A percentile compares a stretch with the other conserved stretches of the same genome.
These are phyloP conservation scores for Ernsta delagoae DNA, from an alignment of 2,888 invertebrate genomes.

Conservation along the genomic window DNA sequence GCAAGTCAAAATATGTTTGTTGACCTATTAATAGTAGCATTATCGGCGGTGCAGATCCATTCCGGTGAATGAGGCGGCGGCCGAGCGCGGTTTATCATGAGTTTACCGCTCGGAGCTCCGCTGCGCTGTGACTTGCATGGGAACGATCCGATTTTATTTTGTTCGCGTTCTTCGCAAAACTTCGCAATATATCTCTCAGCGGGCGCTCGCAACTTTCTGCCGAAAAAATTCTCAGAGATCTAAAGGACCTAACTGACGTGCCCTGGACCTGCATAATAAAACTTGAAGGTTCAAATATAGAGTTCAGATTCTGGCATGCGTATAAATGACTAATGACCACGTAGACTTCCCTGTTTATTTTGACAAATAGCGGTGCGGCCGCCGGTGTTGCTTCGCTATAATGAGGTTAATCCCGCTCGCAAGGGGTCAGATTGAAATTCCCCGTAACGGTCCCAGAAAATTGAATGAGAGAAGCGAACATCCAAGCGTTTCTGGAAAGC, in stretches of 20 bases:
- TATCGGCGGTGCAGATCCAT: slow-evolving; percentile 31
- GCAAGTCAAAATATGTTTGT: slow-evolving; percentile 30
- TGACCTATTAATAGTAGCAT: slow-evolving; percentile 29
- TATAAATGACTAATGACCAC: slow-evolving; percentile 23
- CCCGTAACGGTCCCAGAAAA: slow-evolving; percentile 43
- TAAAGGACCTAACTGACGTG: background rate
- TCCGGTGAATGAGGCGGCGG: slow-evolving; percentile 20
- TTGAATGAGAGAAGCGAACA: slow-evolving; percentile 33
- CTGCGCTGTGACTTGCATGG: slow-evolving; percentile 23
- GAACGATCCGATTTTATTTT: slow-evolving; percentile 36
- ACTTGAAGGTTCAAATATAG: slow-evolving; percentile 21
- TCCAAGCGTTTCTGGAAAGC: slow-evolving; percentile 14
- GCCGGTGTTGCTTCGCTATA: slow-evolving; percentile 40
- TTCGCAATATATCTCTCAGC: slow-evolving; percentile 49
- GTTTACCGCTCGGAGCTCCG: slow-evolving; percentile 24
- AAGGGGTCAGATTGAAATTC: slow-evolving; percentile 34
- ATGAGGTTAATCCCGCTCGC: slow-evolving; percentile 46
- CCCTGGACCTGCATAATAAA: too few species aligned
- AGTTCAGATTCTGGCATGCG: slow-evolving; percentile 29
- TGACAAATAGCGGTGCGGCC: slow-evolving; percentile 50
- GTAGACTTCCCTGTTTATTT: slow-evolving; percentile 48
- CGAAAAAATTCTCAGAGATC: slow-evolving; percentile 40
- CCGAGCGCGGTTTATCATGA: slow-evolving; percentile 26
- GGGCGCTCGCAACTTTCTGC: slow-evolving; percentile 45
- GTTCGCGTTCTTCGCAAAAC: slow-evolving; percentile 40